Conservation (phyloP, 2,797 vertebrate genomes). For the Mallotus villosus region DNA sequence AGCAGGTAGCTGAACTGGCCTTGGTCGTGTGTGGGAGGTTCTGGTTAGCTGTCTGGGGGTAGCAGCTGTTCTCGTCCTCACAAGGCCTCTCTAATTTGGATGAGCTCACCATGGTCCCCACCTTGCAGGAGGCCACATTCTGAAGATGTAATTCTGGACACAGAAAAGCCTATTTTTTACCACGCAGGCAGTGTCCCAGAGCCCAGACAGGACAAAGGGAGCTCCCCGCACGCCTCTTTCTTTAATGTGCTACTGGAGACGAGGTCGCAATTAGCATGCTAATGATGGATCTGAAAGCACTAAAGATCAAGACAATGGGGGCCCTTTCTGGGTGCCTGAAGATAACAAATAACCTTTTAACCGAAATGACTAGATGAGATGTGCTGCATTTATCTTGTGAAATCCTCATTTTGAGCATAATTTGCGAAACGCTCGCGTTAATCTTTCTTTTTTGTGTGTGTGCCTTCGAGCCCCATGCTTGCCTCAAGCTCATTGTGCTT, state of each 20-base stretch:
- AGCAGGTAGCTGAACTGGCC: slow-evolving; percentile 33
- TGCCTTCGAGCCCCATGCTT: slow-evolving; percentile 59
- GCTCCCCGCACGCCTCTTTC: slow-evolving; percentile 26
- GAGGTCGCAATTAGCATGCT: slow-evolving; percentile 68
- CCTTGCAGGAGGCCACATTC: slow-evolving; percentile 31
- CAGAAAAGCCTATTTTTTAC: slow-evolving; percentile 45
- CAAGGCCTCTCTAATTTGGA: slow-evolving; percentile 38
- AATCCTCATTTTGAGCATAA: slow-evolving; percentile 59
- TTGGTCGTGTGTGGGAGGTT: slow-evolving; percentile 27
- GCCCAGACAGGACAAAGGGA: slow-evolving; percentile 48
- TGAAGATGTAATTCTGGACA: slow-evolving; percentile 13
- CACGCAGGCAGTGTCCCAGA: slow-evolving; percentile 33
- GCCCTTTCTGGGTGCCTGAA: slow-evolving; percentile 62
- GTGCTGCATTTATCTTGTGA: slow-evolving; percentile 57
- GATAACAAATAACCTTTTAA: slow-evolving; percentile 75
- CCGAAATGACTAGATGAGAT: slow-evolving; percentile 56
- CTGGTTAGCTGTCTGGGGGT: slow-evolving; percentile 5
- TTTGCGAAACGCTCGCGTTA: slow-evolving; percentile 49
- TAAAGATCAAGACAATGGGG: slow-evolving; percentile 65
- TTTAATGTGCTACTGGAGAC: slow-evolving; percentile 45
- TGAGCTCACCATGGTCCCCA: slow-evolving; percentile 21
- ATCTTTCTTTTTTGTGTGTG: slow-evolving; percentile 51
- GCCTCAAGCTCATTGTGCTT: slow-evolving; percentile 63
- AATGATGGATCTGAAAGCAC: slow-evolving; percentile 64
- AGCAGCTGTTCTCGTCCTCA: slow-evolving; percentile 51